Conservation (phyloP, 2,113 vertebrate species). For the Pseudopodoces humilis region DNA sequence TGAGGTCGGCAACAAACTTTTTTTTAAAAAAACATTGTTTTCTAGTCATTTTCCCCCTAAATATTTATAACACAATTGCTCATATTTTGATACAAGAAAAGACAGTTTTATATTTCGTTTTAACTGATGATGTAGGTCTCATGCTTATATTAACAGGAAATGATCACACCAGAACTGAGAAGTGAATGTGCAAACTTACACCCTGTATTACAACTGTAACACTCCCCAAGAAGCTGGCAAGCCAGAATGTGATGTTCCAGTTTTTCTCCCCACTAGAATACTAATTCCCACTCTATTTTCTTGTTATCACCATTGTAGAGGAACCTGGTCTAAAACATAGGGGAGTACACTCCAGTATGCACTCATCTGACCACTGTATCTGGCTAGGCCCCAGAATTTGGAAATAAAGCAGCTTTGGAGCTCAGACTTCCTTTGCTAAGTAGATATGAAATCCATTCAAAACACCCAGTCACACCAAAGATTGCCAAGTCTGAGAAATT, state of each 20-base stretch:
- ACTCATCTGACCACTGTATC: not conserved
- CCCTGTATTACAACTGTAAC: not conserved
- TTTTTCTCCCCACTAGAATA: not conserved
- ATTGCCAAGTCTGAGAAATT: not conserved
- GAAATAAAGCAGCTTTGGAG: not conserved
- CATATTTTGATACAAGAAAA: not conserved
- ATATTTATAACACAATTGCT: not conserved
- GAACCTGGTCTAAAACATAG: not conserved
- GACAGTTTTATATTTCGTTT: not conserved
- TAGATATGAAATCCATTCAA: not conserved
- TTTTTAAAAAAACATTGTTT: not conserved
- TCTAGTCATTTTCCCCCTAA: not conserved
- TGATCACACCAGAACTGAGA: not conserved
- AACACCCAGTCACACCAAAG: not conserved
- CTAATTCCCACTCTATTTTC: not conserved
- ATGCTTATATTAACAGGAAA: not conserved
- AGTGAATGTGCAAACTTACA: not conserved
- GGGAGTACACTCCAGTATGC: not conserved
- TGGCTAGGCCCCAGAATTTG: not conserved
- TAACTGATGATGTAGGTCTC: not conserved
- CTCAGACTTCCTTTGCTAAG: not conserved
- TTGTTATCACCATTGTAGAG: not conserved
- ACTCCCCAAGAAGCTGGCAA: not conserved
- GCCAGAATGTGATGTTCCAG: not conserved
- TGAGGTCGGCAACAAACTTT: not conserved